These are phyloP conservation scores for Carassius carassius DNA, from an alignment of 2,113 vertebrate genomes.

Conservation along the genomic window DNA sequence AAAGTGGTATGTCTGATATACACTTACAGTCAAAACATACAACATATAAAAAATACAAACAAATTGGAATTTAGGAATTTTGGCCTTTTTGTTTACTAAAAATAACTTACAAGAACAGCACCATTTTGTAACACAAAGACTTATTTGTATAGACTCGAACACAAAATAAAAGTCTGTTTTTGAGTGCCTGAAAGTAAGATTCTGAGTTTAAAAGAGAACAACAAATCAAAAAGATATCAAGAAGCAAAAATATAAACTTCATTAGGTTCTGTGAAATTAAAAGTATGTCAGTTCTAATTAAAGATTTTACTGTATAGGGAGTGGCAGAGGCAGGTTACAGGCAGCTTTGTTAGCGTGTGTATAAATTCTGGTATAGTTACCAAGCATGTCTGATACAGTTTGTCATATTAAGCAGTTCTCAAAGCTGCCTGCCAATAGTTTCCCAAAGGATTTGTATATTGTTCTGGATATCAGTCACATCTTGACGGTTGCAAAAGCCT, in stretches of 20 bases:
- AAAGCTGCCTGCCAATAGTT: conserved; percentile 68
- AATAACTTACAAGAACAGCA: no score
- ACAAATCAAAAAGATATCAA: neutral
- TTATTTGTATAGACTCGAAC: neutral
- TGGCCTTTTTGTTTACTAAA: neutral
- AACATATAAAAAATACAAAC: neutral
- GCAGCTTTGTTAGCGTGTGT: conserved; percentile 66
- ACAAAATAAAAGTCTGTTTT: neutral
- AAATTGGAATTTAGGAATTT: neutral
- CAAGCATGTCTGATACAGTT: conserved; percentile 71
- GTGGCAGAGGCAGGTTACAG: conserved; percentile 20
- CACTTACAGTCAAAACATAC: neutral
- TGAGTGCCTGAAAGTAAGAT: neutral
- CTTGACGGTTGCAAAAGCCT: conserved; percentile 53
- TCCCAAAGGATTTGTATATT: conserved; percentile 66
- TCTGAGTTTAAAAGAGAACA: neutral
- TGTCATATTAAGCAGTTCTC: conserved; percentile 73
- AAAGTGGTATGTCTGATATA: neutral
- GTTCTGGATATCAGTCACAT: conserved; percentile 64
- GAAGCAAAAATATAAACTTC: neutral
- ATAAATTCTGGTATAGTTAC: conserved; percentile 69
- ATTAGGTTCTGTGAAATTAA: neutral
- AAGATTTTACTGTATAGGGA: conserved; percentile 42
- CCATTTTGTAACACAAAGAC: no score
- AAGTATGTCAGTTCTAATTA: neutral